phyloP scores from a whole-genome alignment of 1,140 invertebrate genomes.

The Trichonephila inaurata region DNA sequence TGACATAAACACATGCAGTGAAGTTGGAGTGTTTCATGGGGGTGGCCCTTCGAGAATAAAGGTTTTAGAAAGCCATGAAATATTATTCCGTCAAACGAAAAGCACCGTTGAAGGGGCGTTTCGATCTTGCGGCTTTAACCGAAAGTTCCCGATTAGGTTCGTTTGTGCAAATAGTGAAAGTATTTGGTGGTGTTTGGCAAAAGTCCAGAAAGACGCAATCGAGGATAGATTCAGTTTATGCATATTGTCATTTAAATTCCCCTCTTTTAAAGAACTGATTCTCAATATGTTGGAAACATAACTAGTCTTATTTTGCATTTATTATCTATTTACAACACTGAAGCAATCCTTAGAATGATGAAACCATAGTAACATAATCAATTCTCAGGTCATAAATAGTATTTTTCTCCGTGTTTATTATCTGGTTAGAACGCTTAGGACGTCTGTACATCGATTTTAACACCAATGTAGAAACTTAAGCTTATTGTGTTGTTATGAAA shows the following conservation, averaged over 20 bases:
- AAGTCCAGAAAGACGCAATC: neutral
- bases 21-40: neutral
- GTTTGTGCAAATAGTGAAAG: slow-evolving; percentile 9
- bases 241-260: neutral
- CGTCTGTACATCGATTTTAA: too few relatives aligned
- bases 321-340: too few relatives aligned
- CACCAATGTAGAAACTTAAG: too few relatives aligned
- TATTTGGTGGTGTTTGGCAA: neutral
- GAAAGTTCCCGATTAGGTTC: neutral
- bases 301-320: too few relatives aligned
- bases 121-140: slow-evolving; percentile 35
- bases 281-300: too few relatives aligned
- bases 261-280: too few relatives aligned
- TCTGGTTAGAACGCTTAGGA: too few relatives aligned
- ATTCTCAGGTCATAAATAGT: too few relatives aligned
- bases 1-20: slow-evolving; percentile 14
- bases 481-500: too few relatives aligned
- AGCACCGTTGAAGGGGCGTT: slow-evolving; percentile 14
- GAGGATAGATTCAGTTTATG: neutral
- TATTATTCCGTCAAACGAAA: slow-evolving; percentile 26
- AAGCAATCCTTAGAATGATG: too few relatives aligned
- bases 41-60: slow-evolving; percentile 6
- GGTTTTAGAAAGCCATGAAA: slow-evolving; percentile 13
- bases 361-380: too few relatives aligned
- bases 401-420: too few relatives aligned